Evolutionary conservation across 1,140 invertebrate species (phyloP).

Genomic region (Coenobita brevimanus): DNA sequence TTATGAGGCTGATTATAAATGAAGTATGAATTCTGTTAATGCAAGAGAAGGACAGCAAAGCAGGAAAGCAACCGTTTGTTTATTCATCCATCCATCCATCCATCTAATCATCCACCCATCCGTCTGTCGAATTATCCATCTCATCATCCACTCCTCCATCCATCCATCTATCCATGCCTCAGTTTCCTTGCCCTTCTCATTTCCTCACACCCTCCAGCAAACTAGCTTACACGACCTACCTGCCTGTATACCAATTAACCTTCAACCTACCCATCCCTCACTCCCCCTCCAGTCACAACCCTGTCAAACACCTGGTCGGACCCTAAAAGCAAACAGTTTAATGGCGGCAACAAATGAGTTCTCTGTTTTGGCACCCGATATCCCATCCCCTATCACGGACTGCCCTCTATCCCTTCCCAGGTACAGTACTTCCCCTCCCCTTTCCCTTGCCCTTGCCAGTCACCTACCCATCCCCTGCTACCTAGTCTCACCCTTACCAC

Average conservation of each 20-base stretch:
- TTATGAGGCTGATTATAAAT: too few species aligned
- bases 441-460: too few species aligned
- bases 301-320: conserved; percentile 58
- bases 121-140: too few species aligned
- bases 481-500: too few species aligned
- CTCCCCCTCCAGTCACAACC: background rate
- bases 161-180: background rate
- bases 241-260: background rate
- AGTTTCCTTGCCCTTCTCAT: background rate
- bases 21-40: too few species aligned
- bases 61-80: too few species aligned
- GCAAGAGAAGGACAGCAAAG: too few species aligned
- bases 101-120: too few species aligned
- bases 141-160: background rate
- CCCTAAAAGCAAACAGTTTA: conserved; percentile 61
- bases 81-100: too few species aligned
- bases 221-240: background rate
- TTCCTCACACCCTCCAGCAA: background rate
- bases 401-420: too few species aligned
- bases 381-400: conserved; percentile 14
- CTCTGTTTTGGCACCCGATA: conserved; percentile 28
- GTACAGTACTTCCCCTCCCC: too few species aligned
- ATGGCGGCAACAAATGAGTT: conserved; percentile 56
- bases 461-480: too few species aligned
- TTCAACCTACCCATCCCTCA: background rate